Evolutionary conservation across 2,797 vertebrate genomes (phyloP).

Genomic region (Gymnoscopelus braueri): DNA sequence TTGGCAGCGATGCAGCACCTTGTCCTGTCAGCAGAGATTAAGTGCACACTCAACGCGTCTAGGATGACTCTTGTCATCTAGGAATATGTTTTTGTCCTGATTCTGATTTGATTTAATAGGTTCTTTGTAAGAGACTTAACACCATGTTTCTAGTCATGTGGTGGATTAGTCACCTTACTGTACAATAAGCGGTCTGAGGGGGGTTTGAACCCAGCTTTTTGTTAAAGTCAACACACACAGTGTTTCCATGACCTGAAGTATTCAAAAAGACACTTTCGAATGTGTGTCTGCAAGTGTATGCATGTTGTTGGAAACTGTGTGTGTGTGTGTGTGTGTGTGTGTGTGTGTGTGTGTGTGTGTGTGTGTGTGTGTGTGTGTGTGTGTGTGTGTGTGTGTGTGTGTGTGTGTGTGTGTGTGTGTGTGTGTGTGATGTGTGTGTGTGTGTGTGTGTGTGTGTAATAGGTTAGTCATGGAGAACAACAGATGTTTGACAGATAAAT

Average conservation of each 20-base stretch:
- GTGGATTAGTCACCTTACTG: too few species aligned
- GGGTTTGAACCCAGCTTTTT: too few species aligned
- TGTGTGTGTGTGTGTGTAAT: background rate
- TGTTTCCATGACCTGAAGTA: too few species aligned
- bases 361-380: conserved; percentile 14
- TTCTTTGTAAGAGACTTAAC: background rate
- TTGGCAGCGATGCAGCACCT: conserved; percentile 33
- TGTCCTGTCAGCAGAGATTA: conserved; percentile 56
- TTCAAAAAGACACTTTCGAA: too few species aligned
- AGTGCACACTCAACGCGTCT: conserved; percentile 9
- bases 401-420: conserved; percentile 14
- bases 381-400: conserved; percentile 11
- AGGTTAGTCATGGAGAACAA: conserved; percentile 44
- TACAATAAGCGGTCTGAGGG: too few species aligned
- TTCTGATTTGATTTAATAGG: background rate
- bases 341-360: conserved; percentile 10
- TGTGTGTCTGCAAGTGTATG: conserved; percentile 6
- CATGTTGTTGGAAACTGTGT: background rate
- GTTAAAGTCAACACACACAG: too few species aligned
- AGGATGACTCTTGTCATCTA: conserved; percentile 34
- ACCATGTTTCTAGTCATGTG: too few species aligned
- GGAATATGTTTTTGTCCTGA: background rate
- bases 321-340: background rate
- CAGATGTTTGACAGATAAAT: conserved; percentile 49
- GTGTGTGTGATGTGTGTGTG: conserved; percentile 14